Base-by-base conservation (phyloP, 2,888 invertebrate genomes). In the Clanis bilineata region DNA sequence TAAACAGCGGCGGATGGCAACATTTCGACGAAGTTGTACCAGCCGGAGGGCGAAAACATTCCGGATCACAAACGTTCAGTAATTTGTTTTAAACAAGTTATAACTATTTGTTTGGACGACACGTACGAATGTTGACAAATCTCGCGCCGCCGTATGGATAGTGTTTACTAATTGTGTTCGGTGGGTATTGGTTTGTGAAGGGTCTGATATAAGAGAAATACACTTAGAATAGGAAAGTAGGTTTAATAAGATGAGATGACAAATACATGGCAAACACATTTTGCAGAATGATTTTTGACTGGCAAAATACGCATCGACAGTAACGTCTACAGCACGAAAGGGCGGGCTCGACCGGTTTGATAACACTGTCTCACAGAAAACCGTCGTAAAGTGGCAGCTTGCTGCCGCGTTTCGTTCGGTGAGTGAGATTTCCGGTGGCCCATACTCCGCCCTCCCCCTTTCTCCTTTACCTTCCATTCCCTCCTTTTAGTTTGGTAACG, bases 1-100 rank as follows among this genome's bases (percentile, higher is more conserved):
- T 85, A 89, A 88, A 89, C 90, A 88, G 82, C 70, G 23, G 41
- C 59, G 59, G 32, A 38, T 51, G 79, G 83, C 76, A 77, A 81
- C 83, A 79, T 81, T 81, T 69, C 23, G 41, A 43, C 66, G 81
- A 85, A 90, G 81, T 88, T 88, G 84, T 71, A 77, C 41, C 18
- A 83, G 76, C 72, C 71, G 15, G 18, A 68, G 77, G 79, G 76
- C 82, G 85, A 84, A 83, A 86, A 32, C 51, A 51, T 51, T 45
- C 28, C 58, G 72, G 77, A 83, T 83, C 80, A 81, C 75, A 82
- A 83, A 78, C 81, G 77, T 82, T 79, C 74, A 76, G 79, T 79
- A 76, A 85, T 85, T 85, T 83, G 79, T 51, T 51, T 77, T 67
- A 71, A 80, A 77, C 74, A 77, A 80, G 73, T 76, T 77, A 73